phyloP scores from a whole-genome alignment of 1,140 invertebrate species.

The Drosophila trapezifrons region DNA sequence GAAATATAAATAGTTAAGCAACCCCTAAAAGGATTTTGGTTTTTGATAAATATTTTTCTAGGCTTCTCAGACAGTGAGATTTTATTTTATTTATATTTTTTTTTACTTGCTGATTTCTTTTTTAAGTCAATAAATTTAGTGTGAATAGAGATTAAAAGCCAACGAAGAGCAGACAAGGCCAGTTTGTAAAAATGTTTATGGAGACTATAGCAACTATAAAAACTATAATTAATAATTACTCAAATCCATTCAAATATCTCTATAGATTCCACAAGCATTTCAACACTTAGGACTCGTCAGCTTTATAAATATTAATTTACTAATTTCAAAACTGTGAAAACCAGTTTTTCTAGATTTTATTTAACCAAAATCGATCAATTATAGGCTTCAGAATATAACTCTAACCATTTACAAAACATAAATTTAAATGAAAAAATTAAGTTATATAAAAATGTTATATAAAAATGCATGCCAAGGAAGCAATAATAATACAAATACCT shows the following conservation, averaged over 20 bases:
- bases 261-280: too few species aligned
- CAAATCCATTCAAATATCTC: too few species aligned
- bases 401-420: background rate
- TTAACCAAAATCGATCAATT: background rate
- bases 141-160: too few species aligned
- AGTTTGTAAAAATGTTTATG: too few species aligned
- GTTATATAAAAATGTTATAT: background rate
- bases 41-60: too few species aligned
- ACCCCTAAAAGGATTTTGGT: background rate
- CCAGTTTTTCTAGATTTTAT: background rate
- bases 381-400: background rate
- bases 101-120: too few species aligned
- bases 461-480: background rate
- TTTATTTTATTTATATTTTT: background rate
- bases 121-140: background rate
- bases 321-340: too few species aligned
- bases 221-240: too few species aligned
- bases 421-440: background rate
- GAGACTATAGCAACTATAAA: too few species aligned
- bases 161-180: too few species aligned
- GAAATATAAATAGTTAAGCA: background rate
- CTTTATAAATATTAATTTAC: too few species aligned
- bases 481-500: slow-evolving; percentile 8
- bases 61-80: background rate
- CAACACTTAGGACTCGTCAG: too few species aligned